Base-by-base conservation (phyloP, 53 echinoderm and acorn worm genomes). In the Hippasteria phrygiana region DNA sequence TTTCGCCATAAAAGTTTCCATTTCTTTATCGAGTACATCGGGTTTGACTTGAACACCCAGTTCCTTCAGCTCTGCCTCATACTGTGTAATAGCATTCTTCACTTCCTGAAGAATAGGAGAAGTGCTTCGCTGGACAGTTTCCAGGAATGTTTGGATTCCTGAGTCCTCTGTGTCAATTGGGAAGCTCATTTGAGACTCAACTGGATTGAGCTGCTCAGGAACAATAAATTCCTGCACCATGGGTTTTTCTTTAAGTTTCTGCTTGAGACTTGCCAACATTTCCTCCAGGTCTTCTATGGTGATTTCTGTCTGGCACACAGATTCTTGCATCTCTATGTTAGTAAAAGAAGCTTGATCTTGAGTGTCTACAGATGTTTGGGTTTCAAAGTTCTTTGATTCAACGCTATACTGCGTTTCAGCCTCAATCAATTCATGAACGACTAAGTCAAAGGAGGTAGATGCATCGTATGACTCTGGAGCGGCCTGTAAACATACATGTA, bases 41-140 rank as follows among this genome's bases (percentile, higher is more conserved):
- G 84, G 88, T 69, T 84, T 76, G 47, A 88, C 92, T 42, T 92
- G 92, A 29, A 74, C 62, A 17, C 70, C 84, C 17, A 84, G 35
- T 20, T 92, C 84, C 28, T 43, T 89, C 77, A 45, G 54, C 24
- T 92, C 84, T 54, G 89, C 35, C 35, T 92, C 92, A 64, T 92
- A 92, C 38, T 92, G 92, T 37, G 87, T 88, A 8, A 89, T 89
- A 33, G 77, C 89, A 28, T 83, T 65, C 53, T 92, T 92, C 55
- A 92, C 84, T 43, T 92, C 92, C 70, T 83, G 92, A 16, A 92
- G 78, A 28, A 92, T 92, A 4, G 92, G 92, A n/a, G 83, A 83
- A 27, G 92, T 84, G 24, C 92, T 89, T 17, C 92, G 83, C 34
- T 88, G 89, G 26, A 92, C 84, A 31, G 83, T 75, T 65, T 92